Evolutionary conservation across 2,797 vertebrate genomes (phyloP).

Genomic region (Adrianichthys oophorus): DNA sequence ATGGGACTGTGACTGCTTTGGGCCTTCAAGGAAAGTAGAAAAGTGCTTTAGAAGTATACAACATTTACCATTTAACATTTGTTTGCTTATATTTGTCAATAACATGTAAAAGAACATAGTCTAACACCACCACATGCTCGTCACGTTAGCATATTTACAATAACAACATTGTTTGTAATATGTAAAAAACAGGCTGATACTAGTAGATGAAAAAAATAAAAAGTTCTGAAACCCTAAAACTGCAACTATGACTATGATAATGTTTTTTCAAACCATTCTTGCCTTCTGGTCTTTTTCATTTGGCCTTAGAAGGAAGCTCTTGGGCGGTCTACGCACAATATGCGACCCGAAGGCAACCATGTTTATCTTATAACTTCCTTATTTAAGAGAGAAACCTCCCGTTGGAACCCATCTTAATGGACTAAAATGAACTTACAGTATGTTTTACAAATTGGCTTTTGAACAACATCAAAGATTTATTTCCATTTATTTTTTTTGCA

Average conservation of each 20-base stretch:
- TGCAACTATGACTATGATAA: slow-evolving; percentile 36
- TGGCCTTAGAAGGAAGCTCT: neutral
- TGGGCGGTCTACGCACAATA: neutral
- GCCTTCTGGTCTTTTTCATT: neutral
- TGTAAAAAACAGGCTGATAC: too few relatives aligned
- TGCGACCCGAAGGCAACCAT: neutral
- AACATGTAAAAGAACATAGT: too few relatives aligned
- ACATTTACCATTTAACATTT: too few relatives aligned
- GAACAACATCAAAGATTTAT: neutral
- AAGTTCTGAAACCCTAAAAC: slow-evolving; percentile 10
- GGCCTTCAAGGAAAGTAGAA: too few relatives aligned
- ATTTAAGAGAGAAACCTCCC: neutral
- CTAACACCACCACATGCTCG: too few relatives aligned
- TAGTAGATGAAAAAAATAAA: slow-evolving; percentile 25
- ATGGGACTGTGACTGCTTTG: too few relatives aligned
- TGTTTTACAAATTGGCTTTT: neutral
- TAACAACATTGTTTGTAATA: too few relatives aligned
- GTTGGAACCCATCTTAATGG: neutral
- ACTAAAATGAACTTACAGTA: neutral
- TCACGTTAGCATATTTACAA: too few relatives aligned
- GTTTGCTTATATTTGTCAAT: too few relatives aligned
- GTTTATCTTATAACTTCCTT: slow-evolving; percentile 7
- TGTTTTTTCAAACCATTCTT: slow-evolving; percentile 10
- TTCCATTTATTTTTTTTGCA: neutral
- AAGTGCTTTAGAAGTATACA: too few relatives aligned